These are phyloP conservation scores for Miichthys miiuy DNA, from an alignment of 2,797 vertebrate species.

Conservation along the genomic window DNA sequence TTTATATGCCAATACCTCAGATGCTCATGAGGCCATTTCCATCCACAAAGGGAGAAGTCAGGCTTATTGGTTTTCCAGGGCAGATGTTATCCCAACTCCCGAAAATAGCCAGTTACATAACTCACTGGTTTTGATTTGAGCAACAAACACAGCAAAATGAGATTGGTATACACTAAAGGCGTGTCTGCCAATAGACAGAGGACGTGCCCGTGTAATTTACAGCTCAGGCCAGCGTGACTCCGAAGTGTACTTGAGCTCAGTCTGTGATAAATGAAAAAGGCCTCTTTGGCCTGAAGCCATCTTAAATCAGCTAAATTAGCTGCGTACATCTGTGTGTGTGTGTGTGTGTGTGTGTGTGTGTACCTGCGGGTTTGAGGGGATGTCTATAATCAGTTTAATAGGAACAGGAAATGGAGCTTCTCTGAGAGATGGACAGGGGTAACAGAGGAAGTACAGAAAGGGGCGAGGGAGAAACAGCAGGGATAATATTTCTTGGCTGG, in stretches of 20 bases:
- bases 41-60: constrained; percentile 40
- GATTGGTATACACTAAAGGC: constrained; percentile 26
- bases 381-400: constrained; percentile 77
- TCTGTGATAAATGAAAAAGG: constrained; percentile 74
- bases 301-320: constrained; percentile 75
- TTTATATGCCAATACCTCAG: constrained; percentile 49
- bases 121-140: constrained; percentile 48
- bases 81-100: constrained; percentile 49
- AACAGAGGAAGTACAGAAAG: constrained; percentile 59
- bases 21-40: constrained; percentile 57
- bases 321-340: constrained; percentile 17
- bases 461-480: constrained; percentile 51
- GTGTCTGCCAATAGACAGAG: constrained; percentile 35
- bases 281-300: constrained; percentile 73
- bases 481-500: constrained; percentile 66
- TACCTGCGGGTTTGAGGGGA: constrained; percentile 61
- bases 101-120: constrained; percentile 56
- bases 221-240: constrained; percentile 43
- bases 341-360: constrained; percentile 11
- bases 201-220: constrained; percentile 44
- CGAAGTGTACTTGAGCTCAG: constrained; percentile 57
- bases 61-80: constrained; percentile 60
- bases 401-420: constrained; percentile 77
- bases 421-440: constrained; percentile 58
- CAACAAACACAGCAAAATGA: constrained; percentile 34